A percentile compares a stretch with the other conserved stretches of the same genome.
phyloP scores from a whole-genome alignment of 2,888 invertebrate genomes.

The Leptinotarsa rubiginosa region DNA sequence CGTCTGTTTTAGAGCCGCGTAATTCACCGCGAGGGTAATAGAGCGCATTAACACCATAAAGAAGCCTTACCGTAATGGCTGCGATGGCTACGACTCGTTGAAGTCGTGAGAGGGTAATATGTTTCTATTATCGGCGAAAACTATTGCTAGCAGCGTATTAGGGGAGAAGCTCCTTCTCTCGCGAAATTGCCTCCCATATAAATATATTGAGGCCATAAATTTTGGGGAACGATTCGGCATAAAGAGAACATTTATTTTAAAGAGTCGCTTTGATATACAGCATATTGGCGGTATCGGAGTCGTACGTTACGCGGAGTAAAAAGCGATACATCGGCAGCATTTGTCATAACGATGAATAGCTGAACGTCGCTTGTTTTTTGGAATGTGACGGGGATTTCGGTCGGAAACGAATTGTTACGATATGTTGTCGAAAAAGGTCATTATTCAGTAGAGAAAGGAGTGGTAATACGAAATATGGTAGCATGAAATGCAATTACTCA shows the following conservation, averaged over 20 bases:
- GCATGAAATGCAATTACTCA: background rate
- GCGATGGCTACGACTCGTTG: constrained; percentile 65
- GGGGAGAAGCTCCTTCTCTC: constrained; percentile 59
- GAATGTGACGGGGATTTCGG: constrained; percentile 2
- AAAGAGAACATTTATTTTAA: constrained; percentile 66
- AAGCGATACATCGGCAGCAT: constrained; percentile 51
- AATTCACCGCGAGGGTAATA: constrained; percentile 64
- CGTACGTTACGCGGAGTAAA: constrained; percentile 42
- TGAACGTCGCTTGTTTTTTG: constrained; percentile 26
- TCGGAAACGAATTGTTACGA: constrained; percentile 6
- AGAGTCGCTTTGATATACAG: constrained; percentile 61
- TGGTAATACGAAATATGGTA: background rate
- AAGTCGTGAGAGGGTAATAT: constrained; percentile 67
- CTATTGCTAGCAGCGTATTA: constrained; percentile 62
- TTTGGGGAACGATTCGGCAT: constrained; percentile 65
- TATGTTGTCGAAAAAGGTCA: background rate
- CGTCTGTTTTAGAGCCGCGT: constrained; percentile 59
- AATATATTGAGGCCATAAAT: constrained; percentile 68
- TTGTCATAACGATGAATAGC: constrained; percentile 45
- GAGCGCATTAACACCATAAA: constrained; percentile 68
- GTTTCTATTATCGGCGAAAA: constrained; percentile 68
- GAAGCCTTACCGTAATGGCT: constrained; percentile 67
- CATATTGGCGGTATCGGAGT: constrained; percentile 54
- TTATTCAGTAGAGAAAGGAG: background rate
- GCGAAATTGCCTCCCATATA: constrained; percentile 68